A percentile compares a stretch with the other conserved stretches of the same genome.
Conservation (phyloP, 2,888 invertebrate species). For the Drosophila algonquin region DNA sequence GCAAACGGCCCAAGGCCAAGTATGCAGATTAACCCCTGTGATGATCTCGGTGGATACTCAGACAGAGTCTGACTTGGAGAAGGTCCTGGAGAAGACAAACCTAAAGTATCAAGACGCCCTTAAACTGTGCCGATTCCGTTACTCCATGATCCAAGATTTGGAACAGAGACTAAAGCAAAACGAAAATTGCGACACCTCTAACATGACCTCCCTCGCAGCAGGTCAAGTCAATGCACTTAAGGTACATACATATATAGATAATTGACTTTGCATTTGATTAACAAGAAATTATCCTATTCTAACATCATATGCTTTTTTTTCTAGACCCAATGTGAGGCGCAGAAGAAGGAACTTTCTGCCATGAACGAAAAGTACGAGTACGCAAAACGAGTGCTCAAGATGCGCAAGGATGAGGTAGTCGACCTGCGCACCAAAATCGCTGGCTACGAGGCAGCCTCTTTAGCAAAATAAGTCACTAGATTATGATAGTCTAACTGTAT, state of each 20-base stretch:
- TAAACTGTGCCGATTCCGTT: conserved; percentile 75
- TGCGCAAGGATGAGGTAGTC: conserved; percentile 41
- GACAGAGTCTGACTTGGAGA: conserved; percentile 65
- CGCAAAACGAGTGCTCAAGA: conserved; percentile 10
- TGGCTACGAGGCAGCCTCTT: conserved; percentile 1
- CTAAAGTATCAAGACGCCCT: conserved; percentile 74
- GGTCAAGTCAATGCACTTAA: conserved; percentile 60
- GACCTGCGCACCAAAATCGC: conserved; percentile 21
- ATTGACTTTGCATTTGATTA: not conserved
- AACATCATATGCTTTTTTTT: not conserved
- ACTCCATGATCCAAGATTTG: conserved; percentile 66
- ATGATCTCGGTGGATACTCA: conserved; percentile 52
- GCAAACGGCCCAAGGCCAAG: not conserved
- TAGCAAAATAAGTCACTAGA: conserved; percentile 32
- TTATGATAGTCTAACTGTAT: conserved; percentile 33
- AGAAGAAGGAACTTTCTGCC: conserved; percentile 11
- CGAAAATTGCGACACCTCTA: conserved; percentile 55
- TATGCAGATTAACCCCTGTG: not conserved
- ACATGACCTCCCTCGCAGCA: conserved; percentile 55
- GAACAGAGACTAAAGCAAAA: conserved; percentile 63
- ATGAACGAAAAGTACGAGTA: conserved; percentile 23
- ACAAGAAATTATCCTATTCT: not conserved
- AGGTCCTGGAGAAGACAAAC: conserved; percentile 54
- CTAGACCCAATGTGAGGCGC: conserved; percentile 19
- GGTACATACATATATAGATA: conserved; percentile 41